Evolutionary conservation across 2,888 invertebrate species (phyloP).

Genomic region (Brachylomia viminalis): DNA sequence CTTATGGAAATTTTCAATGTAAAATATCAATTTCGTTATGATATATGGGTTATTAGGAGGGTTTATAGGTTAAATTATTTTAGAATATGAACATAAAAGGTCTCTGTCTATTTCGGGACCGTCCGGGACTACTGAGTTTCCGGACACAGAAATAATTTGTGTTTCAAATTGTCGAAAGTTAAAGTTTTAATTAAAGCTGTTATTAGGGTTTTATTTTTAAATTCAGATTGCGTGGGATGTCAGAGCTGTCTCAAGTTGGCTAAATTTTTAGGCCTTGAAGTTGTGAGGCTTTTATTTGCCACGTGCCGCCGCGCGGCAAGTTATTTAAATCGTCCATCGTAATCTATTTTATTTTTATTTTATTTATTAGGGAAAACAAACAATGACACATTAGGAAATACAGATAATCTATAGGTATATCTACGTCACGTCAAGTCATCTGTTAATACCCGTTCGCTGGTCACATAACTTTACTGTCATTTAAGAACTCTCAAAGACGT

Average conservation of each 20-base stretch:
- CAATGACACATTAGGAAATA: no score
- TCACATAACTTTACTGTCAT: no score
- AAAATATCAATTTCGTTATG: constrained; percentile 56
- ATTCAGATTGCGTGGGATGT: constrained; percentile 21
- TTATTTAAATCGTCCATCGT: background rate
- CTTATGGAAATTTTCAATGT: constrained; percentile 50
- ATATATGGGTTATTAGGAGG: constrained; percentile 53
- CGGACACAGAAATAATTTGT: constrained; percentile 22
- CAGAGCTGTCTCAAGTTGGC: constrained; percentile 9
- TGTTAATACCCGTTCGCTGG: background rate
- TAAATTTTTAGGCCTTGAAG: background rate
- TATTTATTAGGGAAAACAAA: no score
- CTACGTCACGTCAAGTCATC: no score
- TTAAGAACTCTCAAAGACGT: background rate
- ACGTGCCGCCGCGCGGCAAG: no score
- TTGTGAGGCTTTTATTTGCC: constrained; percentile 1
- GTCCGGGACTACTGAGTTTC: constrained; percentile 25
- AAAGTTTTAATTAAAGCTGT: constrained; percentile 39
- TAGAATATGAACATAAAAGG: constrained; percentile 24
- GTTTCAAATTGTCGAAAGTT: constrained; percentile 28
- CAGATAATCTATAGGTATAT: no score
- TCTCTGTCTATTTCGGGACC: constrained; percentile 7
- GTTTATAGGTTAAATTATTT: constrained; percentile 50
- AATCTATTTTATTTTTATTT: no score
- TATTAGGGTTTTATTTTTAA: constrained; percentile 27